Percentiles rank a stretch among this genome's conserved stretches.
Conservation (phyloP, 2,888 invertebrate genomes). For the Microplitis deprimator region DNA sequence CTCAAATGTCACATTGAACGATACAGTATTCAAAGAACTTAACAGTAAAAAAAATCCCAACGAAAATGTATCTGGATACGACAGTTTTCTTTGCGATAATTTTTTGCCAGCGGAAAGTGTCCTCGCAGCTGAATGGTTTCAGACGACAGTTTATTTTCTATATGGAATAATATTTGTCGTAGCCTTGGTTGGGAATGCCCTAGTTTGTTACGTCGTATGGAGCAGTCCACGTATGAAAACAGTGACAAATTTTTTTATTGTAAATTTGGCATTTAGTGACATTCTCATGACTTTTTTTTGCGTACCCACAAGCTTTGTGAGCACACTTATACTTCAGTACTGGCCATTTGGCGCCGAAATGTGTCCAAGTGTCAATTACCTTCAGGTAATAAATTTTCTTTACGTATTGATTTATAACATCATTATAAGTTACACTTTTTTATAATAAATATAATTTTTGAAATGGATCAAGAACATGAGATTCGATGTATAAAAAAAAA, state of each 20-base stretch:
- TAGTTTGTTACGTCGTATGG: slow-evolving; percentile 90
- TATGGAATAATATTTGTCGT: slow-evolving; percentile 82
- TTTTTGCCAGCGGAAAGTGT: slow-evolving; percentile 49
- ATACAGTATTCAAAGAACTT: slow-evolving; percentile 30
- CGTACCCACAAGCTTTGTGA: slow-evolving; percentile 90
- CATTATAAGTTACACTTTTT: neutral
- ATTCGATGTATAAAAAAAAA: neutral
- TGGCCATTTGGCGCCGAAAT: slow-evolving; percentile 91
- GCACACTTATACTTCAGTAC: slow-evolving; percentile 83
- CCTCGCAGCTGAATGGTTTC: slow-evolving; percentile 75
- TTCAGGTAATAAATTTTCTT: slow-evolving; percentile 73
- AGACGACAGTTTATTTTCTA: slow-evolving; percentile 78
- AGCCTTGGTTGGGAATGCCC: slow-evolving; percentile 82
- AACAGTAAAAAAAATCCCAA: slow-evolving; percentile 12
- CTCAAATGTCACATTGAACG: slow-evolving; percentile 26
- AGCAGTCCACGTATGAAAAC: slow-evolving; percentile 90
- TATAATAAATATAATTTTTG: neutral
- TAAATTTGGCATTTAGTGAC: slow-evolving; percentile 90
- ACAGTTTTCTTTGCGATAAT: slow-evolving; percentile 47
- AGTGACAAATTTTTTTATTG: slow-evolving; percentile 93
- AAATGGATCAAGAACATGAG: neutral
- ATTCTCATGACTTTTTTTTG: slow-evolving; percentile 92
- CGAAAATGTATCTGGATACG: slow-evolving; percentile 33
- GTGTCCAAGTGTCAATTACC: slow-evolving; percentile 88
- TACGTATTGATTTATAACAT: neutral